Evolutionary conservation across 2,113 vertebrate species (phyloP), one percentile per base, ranked within the genome.

Genomic region (Planiliza haematocheilus): DNA sequence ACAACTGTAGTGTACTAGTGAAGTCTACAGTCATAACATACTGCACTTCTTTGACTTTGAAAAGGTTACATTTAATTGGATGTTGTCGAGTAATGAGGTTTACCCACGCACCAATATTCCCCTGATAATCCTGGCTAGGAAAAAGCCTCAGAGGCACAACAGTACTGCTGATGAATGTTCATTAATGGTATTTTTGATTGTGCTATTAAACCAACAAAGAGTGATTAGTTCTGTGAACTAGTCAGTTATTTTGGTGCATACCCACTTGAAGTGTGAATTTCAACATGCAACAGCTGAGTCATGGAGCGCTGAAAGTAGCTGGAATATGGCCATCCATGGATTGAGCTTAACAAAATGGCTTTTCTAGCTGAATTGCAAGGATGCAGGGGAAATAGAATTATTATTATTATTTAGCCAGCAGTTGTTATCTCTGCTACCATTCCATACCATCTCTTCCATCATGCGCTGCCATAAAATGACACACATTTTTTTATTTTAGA

Each of bases 91-190:
- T 82, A 71, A 86, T 64, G 60, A 66, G 59, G 66, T 81, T 79
- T 56, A 39, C 71, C 60, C 77, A 77, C 10, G 56, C 86, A 74
- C 77, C 71, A 79, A 77, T 70, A 60, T 77, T 74, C 78, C 68
- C 59, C 52, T 82, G 68, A 79, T 81, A 72, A 77, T 41, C 48
- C 66, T 7, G 0, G 50, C 43, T 50, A 57, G 43, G 53, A 77
- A 79, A 48, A 69, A 57, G 63, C 74, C 74, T 53, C 2, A 1
- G 38, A 65, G 70, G 61, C 57, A 53, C 21, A 52, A 21, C 53
- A 74, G 67, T 56, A 17, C 68, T 62, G 78, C 62, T 59, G 74
- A 74, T 69, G 62, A 49, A 58, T 20, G 52, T 18, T 79, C 72
- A 79, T 30, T 75, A 62, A 41, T 63, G 45, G 39, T 72, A 63